Evolutionary conservation across 2,797 vertebrate genomes (phyloP), one percentile per base, ranked within the genome.

Genomic region (Lepus oiostolus): DNA sequence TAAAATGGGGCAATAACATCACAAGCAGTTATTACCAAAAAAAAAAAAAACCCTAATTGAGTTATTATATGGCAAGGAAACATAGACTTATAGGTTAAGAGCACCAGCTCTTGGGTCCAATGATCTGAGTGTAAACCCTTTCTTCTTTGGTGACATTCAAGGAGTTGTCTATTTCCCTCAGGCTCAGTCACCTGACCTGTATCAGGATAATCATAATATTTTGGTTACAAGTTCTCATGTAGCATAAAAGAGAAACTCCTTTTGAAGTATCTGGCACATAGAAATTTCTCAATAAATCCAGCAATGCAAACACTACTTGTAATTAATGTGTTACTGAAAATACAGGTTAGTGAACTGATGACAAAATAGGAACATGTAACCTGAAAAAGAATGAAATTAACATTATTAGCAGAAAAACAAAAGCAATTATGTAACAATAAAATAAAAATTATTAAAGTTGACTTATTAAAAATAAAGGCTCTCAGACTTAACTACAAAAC

Each of bases 341-440:
- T 26, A 84, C 24, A 62, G 26, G 68, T 76, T 93, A 17, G 21
- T n/a, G 32, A 54, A 24, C 32, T 77, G n/a, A 54, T 38, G 47
- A 65, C 75, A 86, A 79, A 52, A 32, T 16, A 88, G 70, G 91
- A 94, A 89, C 10, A 14, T 7, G 21, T 28, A 71, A 65, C 9
- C 63, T 50, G 50, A 82, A 89, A 75, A 47, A 54, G 72, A 47
- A 30, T 19, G 19, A 47, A 24, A 19, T 22, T 62, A 65, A 14
- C 76, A 82, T 58, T 76, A 77, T 71, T 81, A 50, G 70, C n/a
- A 32, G 50, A 81, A 63, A 19, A 38, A 32, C 62, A 92, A 90
- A 6, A n/a, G 0, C 67, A 85, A n/a, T 82, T 14, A 67, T 58
- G 19, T 94, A 35, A 60, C 24, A 77, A 67, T 62, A 76, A 87